Percentiles rank a stretch among this genome's conserved stretches.
Conservation (phyloP, 2,797 vertebrate genomes). For the Chelmon rostratus region DNA sequence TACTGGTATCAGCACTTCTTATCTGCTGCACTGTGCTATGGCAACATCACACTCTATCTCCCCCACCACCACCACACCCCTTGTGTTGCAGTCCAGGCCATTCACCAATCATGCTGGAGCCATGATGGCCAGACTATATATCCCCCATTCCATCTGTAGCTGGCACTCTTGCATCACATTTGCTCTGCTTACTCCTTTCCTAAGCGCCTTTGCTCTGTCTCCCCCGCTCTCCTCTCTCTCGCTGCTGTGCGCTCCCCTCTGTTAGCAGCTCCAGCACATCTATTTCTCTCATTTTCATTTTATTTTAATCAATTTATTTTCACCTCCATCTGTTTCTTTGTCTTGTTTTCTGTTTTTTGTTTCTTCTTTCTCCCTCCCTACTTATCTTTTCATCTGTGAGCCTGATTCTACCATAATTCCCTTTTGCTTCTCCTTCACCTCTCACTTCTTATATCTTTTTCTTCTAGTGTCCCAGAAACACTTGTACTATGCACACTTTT, state of each 20-base stretch:
- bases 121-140: conserved; percentile 69
- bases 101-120: conserved; percentile 69
- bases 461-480: conserved; percentile 30
- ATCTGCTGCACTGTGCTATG: conserved; percentile 61
- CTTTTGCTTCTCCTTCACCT: neutral
- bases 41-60: conserved; percentile 34
- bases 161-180: conserved; percentile 85
- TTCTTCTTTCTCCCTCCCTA: neutral
- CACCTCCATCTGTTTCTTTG: neutral
- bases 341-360: neutral
- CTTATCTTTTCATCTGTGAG: conserved; percentile 16
- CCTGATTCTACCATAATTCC: conserved; percentile 12
- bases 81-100: conserved; percentile 61
- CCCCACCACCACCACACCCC: conserved; percentile 14
- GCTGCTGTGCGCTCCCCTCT: conserved; percentile 36
- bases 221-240: conserved; percentile 28
- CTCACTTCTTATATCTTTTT: conserved; percentile 7
- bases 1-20: conserved; percentile 73
- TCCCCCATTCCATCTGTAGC: conserved; percentile 83
- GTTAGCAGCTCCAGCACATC: neutral
- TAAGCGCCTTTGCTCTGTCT: conserved; percentile 54
- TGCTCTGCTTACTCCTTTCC: conserved; percentile 64
- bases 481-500: conserved; percentile 23
- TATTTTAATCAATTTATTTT: conserved; percentile 19
- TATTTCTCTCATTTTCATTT: conserved; percentile 23